Percentiles rank a stretch among this genome's conserved stretches.
phyloP scores from a whole-genome alignment of 2,888 invertebrate species.

The Melieria omissa region DNA sequence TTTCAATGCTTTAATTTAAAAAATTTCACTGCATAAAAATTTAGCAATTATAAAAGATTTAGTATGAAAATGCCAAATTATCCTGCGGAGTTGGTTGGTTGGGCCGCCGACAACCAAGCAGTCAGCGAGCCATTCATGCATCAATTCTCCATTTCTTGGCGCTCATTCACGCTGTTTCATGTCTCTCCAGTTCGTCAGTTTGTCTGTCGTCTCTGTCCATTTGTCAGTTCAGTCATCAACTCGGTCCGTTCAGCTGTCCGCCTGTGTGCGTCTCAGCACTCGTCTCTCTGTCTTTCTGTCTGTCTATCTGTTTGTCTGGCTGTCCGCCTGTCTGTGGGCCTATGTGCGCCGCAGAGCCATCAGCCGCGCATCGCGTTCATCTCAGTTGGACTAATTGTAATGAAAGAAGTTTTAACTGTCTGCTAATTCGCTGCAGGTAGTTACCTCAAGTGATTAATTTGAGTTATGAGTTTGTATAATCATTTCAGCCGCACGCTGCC shows the following conservation, averaged over 20 bases:
- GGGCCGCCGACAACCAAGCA: background rate
- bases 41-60: no score
- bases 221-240: background rate
- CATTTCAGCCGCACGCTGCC: constrained; percentile 20
- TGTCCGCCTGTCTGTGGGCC: no score
- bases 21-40: no score
- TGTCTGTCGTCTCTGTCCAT: background rate
- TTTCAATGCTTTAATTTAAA: no score
- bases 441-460: constrained; percentile 47
- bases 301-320: no score
- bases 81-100: background rate
- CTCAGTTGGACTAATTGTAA: constrained; percentile 21
- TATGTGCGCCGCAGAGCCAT: no score
- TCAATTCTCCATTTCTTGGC: background rate
- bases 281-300: no score
- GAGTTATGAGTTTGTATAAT: constrained; percentile 46
- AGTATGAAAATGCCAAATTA: no score
- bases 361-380: no score
- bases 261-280: no score
- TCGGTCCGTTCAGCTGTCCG: no score
- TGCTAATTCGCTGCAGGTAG: constrained; percentile 46
- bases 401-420: constrained; percentile 37
- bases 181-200: background rate
- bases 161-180: background rate
- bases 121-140: background rate